Evolutionary conservation across 2,113 vertebrate species (phyloP).

Genomic region (Clarias macrocephalus): DNA sequence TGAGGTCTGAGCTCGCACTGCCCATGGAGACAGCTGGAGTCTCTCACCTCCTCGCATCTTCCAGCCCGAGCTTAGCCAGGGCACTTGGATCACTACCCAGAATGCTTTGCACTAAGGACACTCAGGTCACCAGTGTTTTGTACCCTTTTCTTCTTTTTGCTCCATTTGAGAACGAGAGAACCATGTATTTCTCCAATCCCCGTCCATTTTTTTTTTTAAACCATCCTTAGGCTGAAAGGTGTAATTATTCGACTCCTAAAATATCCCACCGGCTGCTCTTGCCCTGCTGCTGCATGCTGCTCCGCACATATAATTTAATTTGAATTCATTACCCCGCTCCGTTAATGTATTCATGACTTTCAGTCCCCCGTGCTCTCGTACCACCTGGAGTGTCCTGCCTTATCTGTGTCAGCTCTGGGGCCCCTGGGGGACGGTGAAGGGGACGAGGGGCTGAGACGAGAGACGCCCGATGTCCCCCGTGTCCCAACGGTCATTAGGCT

Average conservation of each 20-base stretch:
- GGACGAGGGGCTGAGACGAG: conserved; percentile 75
- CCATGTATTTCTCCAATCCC: conserved; percentile 63
- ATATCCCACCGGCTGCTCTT: conserved; percentile 65
- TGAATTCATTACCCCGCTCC: conserved; percentile 82
- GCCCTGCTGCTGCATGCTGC: conserved; percentile 59
- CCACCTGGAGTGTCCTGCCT: conserved; percentile 83
- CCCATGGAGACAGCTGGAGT: conserved; percentile 69
- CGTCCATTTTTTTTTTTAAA: conserved; percentile 63
- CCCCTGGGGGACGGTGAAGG: conserved; percentile 75
- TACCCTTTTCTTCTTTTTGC: conserved; percentile 10
- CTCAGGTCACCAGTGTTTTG: neutral
- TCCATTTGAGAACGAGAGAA: conserved; percentile 62
- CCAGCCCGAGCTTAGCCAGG: neutral
- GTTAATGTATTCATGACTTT: conserved; percentile 85
- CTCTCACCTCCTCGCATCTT: conserved; percentile 57
- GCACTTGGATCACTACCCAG: conserved; percentile 14
- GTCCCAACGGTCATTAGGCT: conserved; percentile 78
- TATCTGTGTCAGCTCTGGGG: conserved; percentile 77
- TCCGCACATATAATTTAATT: conserved; percentile 82
- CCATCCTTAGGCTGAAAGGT: conserved; percentile 67
- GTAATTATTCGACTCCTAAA: conserved; percentile 78
- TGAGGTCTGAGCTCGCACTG: conserved; percentile 44
- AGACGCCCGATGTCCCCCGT: conserved; percentile 62
- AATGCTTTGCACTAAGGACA: conserved; percentile 22
- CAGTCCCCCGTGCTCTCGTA: conserved; percentile 79